Evolutionary conservation across 2,888 invertebrate genomes (phyloP), one percentile per base, ranked within the genome.

Genomic region (Heliconius aoede): DNA sequence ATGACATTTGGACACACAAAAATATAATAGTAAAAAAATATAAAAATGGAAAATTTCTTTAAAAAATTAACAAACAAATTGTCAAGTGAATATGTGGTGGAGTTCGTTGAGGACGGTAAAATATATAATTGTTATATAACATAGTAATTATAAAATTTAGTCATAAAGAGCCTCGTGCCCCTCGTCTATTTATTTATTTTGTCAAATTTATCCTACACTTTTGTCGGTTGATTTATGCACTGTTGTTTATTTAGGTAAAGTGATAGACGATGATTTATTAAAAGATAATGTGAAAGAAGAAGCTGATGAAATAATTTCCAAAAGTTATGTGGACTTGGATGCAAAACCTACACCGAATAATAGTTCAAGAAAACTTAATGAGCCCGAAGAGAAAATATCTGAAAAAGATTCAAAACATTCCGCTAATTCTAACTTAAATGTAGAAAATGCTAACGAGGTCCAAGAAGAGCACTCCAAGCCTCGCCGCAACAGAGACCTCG

Each of bases 41-140:
- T 55, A 32, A 82, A 75, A 80, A 91, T 91, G 91, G 91, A 91
- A 18, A 85, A 85, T 11, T 85, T 91, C 75, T 84, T 91, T 26
- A 86, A 86, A 65, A 88, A 83, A 78, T 80, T 91, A 21, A 88
- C 86, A 82, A 84, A 85, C 36, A 88, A 87, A 77, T 80, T 87
- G 11, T 81, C 86, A 3, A 80, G 85, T 13, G 88, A 87, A 68
- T 84, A 85, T 68, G 83, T 88, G 26, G 84, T 87, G 30, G 85
- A 86, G 46, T 82, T 84, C 73, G 82, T 84, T 80, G 85, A 85
- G 79, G 86, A 86, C 3, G 86, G 90, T 88, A 85, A 71, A 60
- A 28, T 15, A 60, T 13, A 26, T 58, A 26, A 1, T 46, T 46
- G 21, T 58, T 58, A 60, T 3, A 26, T 36, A 5, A n/a, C n/a